phyloP scores from a whole-genome alignment of 2,888 invertebrate genomes.

The Ethmia dodecea region DNA sequence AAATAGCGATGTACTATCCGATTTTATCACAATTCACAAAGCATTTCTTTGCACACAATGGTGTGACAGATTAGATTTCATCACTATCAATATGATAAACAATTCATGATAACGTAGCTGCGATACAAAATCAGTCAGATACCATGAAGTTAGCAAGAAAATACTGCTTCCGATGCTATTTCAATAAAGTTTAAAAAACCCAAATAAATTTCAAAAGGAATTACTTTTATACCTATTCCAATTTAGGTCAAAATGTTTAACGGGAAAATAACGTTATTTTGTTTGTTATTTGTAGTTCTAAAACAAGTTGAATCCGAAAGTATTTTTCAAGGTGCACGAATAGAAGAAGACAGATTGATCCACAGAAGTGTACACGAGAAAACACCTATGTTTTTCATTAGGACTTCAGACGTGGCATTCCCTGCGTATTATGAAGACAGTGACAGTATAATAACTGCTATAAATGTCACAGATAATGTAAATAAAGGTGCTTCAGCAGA shows the following conservation, averaged over 20 bases:
- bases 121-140: too few species aligned
- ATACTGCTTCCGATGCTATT: too few species aligned
- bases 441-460: conserved; percentile 28
- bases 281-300: conserved; percentile 9
- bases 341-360: conserved; percentile 21
- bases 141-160: too few species aligned
- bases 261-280: conserved; percentile 1
- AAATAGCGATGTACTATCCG: too few species aligned
- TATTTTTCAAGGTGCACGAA: conserved; percentile 23
- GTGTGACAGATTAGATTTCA: too few species aligned
- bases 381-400: conserved; percentile 23
- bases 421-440: conserved; percentile 32
- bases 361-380: conserved; percentile 29
- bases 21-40: too few species aligned
- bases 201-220: too few species aligned
- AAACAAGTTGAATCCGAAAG: conserved; percentile 17
- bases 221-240: too few species aligned
- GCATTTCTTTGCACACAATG: too few species aligned
- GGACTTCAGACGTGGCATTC: conserved; percentile 30
- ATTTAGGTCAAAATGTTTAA: background rate
- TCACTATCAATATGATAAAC: too few species aligned
- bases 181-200: too few species aligned
- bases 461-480: conserved; percentile 25
- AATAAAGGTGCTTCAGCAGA: conserved; percentile 27
- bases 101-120: too few species aligned